Conservation (phyloP, 2,113 vertebrate genomes). For the Heterotilapia buettikoferi region DNA sequence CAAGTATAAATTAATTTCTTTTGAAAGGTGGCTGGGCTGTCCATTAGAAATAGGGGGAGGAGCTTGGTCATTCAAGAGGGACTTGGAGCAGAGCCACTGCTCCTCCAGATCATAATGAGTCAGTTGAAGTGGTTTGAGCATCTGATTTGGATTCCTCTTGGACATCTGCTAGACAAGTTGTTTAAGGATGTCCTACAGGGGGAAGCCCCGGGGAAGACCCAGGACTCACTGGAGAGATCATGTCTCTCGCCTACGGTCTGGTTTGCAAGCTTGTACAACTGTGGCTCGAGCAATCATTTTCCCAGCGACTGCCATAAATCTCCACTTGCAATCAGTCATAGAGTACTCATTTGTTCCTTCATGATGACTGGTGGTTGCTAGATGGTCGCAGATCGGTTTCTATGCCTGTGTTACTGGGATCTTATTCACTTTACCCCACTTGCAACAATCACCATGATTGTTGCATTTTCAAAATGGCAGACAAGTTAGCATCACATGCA, state of each 20-base stretch:
- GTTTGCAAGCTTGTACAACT: background rate
- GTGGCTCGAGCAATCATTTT: background rate
- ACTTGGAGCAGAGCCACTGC: background rate
- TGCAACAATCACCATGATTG: background rate
- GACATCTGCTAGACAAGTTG: background rate
- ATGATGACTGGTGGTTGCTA: background rate
- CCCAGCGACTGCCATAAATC: background rate
- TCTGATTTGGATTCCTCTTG: background rate
- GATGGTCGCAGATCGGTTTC: background rate
- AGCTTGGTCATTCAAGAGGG: background rate
- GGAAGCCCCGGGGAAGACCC: background rate
- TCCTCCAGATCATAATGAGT: background rate
- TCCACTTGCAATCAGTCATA: background rate
- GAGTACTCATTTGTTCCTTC: background rate
- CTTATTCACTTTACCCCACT: background rate
- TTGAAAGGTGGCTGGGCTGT: background rate
- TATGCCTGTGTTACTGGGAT: background rate
- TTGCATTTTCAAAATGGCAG: background rate
- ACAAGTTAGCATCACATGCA: background rate
- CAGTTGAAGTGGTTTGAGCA: background rate
- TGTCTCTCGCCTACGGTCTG: accelerated
- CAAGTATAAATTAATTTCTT: background rate
- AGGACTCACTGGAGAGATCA: background rate
- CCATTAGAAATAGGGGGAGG: background rate
- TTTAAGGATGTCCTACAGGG: background rate